Base-by-base conservation (phyloP, 2,888 invertebrate species). In the Malacosoma neustria region DNA sequence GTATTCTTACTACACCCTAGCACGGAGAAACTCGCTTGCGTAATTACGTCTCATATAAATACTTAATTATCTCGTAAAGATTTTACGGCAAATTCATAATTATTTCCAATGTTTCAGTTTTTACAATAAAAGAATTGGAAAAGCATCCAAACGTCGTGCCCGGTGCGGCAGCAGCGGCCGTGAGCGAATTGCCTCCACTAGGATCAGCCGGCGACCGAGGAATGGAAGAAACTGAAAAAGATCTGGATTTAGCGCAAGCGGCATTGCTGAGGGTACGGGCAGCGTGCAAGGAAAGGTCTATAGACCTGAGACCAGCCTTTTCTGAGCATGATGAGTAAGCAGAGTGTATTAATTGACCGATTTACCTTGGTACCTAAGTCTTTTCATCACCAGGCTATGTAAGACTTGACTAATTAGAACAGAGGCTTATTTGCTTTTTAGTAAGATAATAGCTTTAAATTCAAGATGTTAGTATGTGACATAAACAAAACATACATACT, bases 261-360 rank as follows among this genome's bases (percentile, higher is more conserved):
- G 89, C 90, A 11, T 71, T 93, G 41, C 72, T 84, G 53, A 89
- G 89, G 57, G 86, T 93, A 46, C 89, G 90, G 41, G 79, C 88
- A 33, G 88, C 89, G 43, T 87, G 90, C 40, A 69, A 72, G 33
- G 89, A 89, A 57, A 86, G 92, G 43, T 67, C 90, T 37, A 85
- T 93, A 33, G 81, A 90, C 46, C 64, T 93, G 42, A 88, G 91
- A 44, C 91, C 91, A 0, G 88, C 89, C 43, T 93, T 93, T 64
- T 87, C 88, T 33, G 91, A 91, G 50, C 92, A 90, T 51, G 93
- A 93, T 63, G 88, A 86, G 92, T 92, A 52, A 62, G 69, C 37
- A 22, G n/a, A n/a, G n/a, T n/a, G n/a, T n/a, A n/a, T n/a, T n/a
- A n/a, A n/a, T n/a, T n/a, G n/a, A n/a, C n/a, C n/a, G n/a, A n/a